Percentiles rank a stretch among this genome's conserved stretches.
phyloP scores from a whole-genome alignment of 2,888 invertebrate species.

The Pyralis farinalis region DNA sequence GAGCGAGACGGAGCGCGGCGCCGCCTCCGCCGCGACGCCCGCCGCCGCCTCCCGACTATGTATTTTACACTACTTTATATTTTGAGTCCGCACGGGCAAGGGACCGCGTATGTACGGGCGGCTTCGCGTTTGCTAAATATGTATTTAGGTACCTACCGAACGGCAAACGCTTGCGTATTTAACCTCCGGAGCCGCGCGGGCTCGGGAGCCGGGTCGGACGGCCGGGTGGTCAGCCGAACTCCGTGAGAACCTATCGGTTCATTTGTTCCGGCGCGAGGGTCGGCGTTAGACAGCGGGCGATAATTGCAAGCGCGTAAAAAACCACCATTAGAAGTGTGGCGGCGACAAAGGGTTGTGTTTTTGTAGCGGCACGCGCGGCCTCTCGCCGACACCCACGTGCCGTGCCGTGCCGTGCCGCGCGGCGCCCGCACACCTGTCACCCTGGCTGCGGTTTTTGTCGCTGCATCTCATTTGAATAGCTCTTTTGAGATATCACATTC shows the following conservation, averaged over 20 bases:
- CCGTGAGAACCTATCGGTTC: conserved; percentile 48
- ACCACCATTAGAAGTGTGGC: conserved; percentile 35
- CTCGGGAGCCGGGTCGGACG: background rate
- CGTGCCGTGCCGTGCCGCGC: conserved; percentile 8
- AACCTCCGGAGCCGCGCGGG: too few species aligned
- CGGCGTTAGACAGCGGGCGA: conserved; percentile 43
- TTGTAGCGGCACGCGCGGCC: conserved; percentile 41
- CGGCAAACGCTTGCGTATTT: background rate
- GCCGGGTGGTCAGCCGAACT: conserved; percentile 20
- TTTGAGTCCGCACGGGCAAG: conserved; percentile 60
- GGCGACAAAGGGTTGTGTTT: conserved; percentile 53
- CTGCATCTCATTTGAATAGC: too few species aligned
- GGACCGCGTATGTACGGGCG: conserved; percentile 46
- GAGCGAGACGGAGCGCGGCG: conserved; percentile 56
- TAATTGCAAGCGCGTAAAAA: conserved; percentile 32
- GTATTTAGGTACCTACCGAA: conserved; percentile 28
- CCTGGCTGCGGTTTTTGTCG: too few species aligned
- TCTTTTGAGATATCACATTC: too few species aligned
- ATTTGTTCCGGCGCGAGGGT: conserved; percentile 49
- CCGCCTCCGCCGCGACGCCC: conserved; percentile 31
- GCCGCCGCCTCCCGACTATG: conserved; percentile 38
- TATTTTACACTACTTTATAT: conserved; percentile 64
- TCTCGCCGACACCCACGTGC: conserved; percentile 38
- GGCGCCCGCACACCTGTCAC: too few species aligned
- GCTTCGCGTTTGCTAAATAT: conserved; percentile 49